phyloP scores from a whole-genome alignment of 1,140 invertebrate genomes.

The Drosophila rhopaloa region DNA sequence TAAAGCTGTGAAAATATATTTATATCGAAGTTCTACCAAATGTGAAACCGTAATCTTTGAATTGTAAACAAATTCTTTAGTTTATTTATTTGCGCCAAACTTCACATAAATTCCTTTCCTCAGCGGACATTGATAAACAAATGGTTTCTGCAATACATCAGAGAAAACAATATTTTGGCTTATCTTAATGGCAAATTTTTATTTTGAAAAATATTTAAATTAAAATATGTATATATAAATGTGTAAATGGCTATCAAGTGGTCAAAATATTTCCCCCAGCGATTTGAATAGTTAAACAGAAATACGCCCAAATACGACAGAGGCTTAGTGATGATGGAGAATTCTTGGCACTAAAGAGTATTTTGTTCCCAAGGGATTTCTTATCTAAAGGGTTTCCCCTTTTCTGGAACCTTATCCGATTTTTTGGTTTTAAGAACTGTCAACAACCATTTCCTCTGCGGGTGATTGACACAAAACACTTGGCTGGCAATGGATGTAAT shows the following conservation, averaged over 20 bases:
- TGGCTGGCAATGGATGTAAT: slow-evolving; percentile 4
- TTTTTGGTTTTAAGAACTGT: slow-evolving; percentile 7
- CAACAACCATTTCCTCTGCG: background rate
- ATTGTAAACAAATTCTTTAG: background rate
- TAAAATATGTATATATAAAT: background rate
- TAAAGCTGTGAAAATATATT: too few species aligned
- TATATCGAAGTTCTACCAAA: too few species aligned
- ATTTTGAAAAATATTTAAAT: background rate
- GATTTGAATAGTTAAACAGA: background rate
- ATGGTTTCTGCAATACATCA: background rate
- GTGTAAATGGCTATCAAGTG: background rate
- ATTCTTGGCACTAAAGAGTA: background rate
- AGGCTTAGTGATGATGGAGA: background rate
- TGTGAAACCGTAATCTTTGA: too few species aligned
- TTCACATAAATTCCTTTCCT: too few species aligned
- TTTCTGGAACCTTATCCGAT: background rate
- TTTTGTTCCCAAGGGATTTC: background rate
- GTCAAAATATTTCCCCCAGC: background rate
- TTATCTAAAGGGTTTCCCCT: background rate
- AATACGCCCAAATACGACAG: background rate
- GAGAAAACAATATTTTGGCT: background rate
- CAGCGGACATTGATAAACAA: background rate
- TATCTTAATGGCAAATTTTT: background rate
- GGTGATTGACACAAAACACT: slow-evolving; percentile 39
- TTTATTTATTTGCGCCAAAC: background rate